Base-by-base conservation (phyloP, 2,113 vertebrate genomes). In the Syrrhaptes paradoxus region DNA sequence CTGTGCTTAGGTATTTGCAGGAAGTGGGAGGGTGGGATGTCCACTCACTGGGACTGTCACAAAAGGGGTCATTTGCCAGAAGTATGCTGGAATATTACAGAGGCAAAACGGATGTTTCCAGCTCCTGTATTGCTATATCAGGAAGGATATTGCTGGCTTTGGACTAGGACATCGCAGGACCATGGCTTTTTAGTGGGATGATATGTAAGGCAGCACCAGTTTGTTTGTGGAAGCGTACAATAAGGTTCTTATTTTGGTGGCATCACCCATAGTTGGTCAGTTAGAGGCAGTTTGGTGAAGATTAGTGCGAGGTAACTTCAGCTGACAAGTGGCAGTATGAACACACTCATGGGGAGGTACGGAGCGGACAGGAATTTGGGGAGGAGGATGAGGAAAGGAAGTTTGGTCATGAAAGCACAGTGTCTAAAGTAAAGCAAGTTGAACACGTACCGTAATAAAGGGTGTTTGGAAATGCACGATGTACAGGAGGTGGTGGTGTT, bases 381-480 rank as follows among this genome's bases (percentile, higher is more conserved):
- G 48, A 85, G 32, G 41, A 61, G 28, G 24, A 22, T 78, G 31
- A 73, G 45, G 52, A 91, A 74, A 65, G 21, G 20, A 91, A 10
- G 6, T 79, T 82, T 49, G 77, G 13, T 79, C 28, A 8, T 51
- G 22, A 73, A 73, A 80, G 73, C 81, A 9, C 6, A 5, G 66
- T 66, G 34, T 66, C 28, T 82, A 41, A 84, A 90, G 48, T 43
- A 70, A 88, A 93, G n/a, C 48, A 66, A 17, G 36, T 58, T 76
- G 51, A 85, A 38, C 36, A 34, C 0, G 0, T 90, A 29, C 49
- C 4, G 2, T 4, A 3, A 45, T 68, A 48, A 81, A 65, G 41
- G 13, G 9, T 93, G 59, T 85, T 95, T 79, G 70, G 62, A 79
- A 92, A 54, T 7, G 1, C 11, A 3, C 67, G 71, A 16, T 85